Percentiles rank a stretch among this genome's conserved stretches.
Conservation (phyloP, 2,888 invertebrate species). For the Drosophila longiperda region DNA sequence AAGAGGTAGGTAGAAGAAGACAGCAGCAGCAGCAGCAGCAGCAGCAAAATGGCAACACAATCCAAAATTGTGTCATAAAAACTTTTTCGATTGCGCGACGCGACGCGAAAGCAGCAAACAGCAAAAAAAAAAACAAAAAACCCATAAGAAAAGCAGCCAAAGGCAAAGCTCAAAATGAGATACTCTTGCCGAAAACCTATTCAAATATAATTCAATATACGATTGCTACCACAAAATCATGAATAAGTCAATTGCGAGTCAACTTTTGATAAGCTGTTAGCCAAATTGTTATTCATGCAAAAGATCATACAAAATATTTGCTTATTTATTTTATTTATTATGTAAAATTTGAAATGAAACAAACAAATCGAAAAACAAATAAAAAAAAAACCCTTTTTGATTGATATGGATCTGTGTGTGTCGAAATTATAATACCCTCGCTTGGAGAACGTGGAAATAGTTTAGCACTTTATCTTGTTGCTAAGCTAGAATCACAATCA, state of each 20-base stretch:
- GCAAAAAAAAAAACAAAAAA: conserved; percentile 24
- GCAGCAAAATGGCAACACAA: conserved; percentile 70
- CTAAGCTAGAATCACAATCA: conserved; percentile 12
- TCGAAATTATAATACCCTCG: conserved; percentile 4
- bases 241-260: neutral
- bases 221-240: neutral
- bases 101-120: conserved; percentile 40
- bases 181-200: conserved; percentile 4
- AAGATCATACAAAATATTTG: neutral
- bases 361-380: neutral
- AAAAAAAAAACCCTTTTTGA: neutral
- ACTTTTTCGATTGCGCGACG: conserved; percentile 75
- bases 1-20: neutral
- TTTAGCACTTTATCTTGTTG: conserved; percentile 40
- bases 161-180: neutral
- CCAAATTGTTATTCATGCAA: neutral
- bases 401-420: neutral
- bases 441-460: conserved; percentile 32
- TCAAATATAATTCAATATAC: neutral
- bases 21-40: conserved; percentile 8
- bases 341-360: neutral
- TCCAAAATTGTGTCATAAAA: conserved; percentile 76
- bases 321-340: neutral
- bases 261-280: neutral
- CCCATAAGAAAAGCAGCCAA: neutral